Evolutionary conservation across 2,888 invertebrate species (phyloP).

Genomic region (Macaria liturata): DNA sequence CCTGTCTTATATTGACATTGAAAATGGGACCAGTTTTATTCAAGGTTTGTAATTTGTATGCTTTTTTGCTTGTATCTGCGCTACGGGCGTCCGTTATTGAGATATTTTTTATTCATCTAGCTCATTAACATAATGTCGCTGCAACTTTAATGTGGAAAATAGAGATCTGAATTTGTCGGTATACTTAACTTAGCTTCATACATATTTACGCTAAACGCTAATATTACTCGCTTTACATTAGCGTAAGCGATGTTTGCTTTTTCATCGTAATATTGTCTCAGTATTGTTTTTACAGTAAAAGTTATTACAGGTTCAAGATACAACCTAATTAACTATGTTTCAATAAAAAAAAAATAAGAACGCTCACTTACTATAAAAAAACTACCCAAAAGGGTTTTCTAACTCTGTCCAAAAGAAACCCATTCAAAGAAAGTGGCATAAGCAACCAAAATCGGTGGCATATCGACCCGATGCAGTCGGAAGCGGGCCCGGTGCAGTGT

Average conservation of each 20-base stretch:
- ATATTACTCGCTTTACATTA: too few relatives aligned
- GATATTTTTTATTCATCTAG: constrained; percentile 21
- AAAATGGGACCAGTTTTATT: constrained; percentile 33
- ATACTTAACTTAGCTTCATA: too few relatives aligned
- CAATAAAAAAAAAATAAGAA: too few relatives aligned
- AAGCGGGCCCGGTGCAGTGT: constrained; percentile 58
- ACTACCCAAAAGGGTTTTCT: too few relatives aligned
- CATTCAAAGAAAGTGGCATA: constrained; percentile 10
- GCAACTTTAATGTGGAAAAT: constrained; percentile 15
- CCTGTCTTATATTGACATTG: constrained; percentile 35
- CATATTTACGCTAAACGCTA: too few relatives aligned
- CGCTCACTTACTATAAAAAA: too few relatives aligned
- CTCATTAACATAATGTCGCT: constrained; percentile 25
- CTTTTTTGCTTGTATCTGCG: constrained; percentile 26
- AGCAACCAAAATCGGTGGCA: constrained; percentile 42
- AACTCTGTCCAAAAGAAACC: constrained; percentile 3
- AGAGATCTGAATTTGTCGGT: not conserved
- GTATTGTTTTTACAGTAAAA: too few relatives aligned
- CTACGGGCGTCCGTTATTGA: constrained; percentile 21
- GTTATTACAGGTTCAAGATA: too few relatives aligned
- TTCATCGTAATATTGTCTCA: too few relatives aligned
- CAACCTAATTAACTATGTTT: too few relatives aligned
- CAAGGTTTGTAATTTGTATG: constrained; percentile 32
- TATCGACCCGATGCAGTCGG: constrained; percentile 71
- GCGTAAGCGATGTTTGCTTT: too few relatives aligned